Conservation (phyloP, 2,113 vertebrate species). For the Lagenorhynchus albirostris region DNA sequence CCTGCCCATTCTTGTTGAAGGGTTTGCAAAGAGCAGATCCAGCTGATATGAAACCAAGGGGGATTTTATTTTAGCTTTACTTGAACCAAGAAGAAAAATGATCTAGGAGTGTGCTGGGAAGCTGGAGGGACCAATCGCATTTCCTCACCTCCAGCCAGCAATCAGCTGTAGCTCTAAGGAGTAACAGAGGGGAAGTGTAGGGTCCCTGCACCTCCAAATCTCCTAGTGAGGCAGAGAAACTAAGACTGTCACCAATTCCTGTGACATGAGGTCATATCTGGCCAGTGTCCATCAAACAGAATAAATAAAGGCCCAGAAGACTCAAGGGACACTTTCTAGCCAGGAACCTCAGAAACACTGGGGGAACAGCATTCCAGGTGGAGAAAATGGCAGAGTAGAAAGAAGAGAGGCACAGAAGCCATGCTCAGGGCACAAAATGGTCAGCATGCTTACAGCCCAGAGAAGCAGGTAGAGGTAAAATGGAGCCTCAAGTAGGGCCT, state of each 20-base stretch:
- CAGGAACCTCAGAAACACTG: background rate
- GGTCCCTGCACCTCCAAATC: background rate
- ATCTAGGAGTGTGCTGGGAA: constrained; percentile 41
- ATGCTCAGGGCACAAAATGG: background rate
- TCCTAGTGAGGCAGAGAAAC: background rate
- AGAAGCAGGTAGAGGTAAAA: background rate
- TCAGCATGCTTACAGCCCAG: background rate
- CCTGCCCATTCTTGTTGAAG: constrained; percentile 63
- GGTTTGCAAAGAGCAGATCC: constrained; percentile 49
- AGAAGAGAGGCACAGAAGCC: background rate
- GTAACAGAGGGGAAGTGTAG: background rate
- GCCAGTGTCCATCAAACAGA: background rate
- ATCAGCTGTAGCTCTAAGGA: background rate
- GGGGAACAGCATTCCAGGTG: background rate
- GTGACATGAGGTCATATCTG: background rate
- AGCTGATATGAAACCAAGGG: constrained; percentile 42
- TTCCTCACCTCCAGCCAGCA: constrained; percentile 6
- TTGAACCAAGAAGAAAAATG: constrained; percentile 54
- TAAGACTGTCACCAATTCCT: background rate
- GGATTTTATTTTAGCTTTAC: constrained; percentile 54
- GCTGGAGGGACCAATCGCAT: background rate
- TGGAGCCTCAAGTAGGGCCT: background rate
- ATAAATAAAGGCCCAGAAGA: background rate
- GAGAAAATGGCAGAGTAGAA: no score
- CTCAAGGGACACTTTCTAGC: background rate